phyloP scores from a whole-genome alignment of 1,140 invertebrate species.

The Drosophila sp. region DNA sequence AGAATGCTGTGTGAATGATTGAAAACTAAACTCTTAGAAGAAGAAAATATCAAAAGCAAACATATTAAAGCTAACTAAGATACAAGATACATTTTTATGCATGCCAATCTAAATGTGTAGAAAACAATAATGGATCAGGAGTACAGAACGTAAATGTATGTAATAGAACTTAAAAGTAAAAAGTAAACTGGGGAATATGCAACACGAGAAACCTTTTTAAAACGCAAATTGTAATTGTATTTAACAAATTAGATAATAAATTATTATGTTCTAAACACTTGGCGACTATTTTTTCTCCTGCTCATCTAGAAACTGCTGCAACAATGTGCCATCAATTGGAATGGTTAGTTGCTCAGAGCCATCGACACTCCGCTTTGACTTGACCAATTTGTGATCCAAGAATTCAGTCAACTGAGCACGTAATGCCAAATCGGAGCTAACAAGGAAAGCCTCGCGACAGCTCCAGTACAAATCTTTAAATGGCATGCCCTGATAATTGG shows the following conservation, averaged over 20 bases:
- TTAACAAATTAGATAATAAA: conserved; percentile 82
- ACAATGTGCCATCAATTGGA: conserved; percentile 89
- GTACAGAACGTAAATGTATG: conserved; percentile 22
- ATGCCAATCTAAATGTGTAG: conserved; percentile 83
- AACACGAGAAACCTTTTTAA: conserved; percentile 65
- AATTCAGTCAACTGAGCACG: conserved; percentile 96
- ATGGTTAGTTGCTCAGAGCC: conserved; percentile 93
- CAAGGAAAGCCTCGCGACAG: conserved; percentile 94
- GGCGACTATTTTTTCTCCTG: conserved; percentile 75
- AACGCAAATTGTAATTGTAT: conserved; percentile 78
- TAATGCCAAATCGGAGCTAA: conserved; percentile 94
- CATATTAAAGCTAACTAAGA: conserved; percentile 40
- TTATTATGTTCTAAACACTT: conserved; percentile 78
- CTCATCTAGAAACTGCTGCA: conserved; percentile 92
- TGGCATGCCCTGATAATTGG: conserved; percentile 92
- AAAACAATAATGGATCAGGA: conserved; percentile 53
- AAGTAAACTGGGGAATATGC: conserved; percentile 39
- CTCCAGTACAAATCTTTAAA: conserved; percentile 94
- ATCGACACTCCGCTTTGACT: conserved; percentile 91
- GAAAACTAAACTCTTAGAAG: conserved; percentile 9
- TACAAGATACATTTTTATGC: conserved; percentile 72
- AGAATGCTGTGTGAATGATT: conserved; percentile 36
- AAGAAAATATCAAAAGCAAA: conserved; percentile 30
- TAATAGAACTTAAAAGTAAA: conserved; percentile 28
- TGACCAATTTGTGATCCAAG: conserved; percentile 95